Percentiles rank a stretch among this genome's conserved stretches.
These are phyloP conservation scores for Drosophila repletoides DNA, from an alignment of 1,140 invertebrate species.

Conservation along the genomic window DNA sequence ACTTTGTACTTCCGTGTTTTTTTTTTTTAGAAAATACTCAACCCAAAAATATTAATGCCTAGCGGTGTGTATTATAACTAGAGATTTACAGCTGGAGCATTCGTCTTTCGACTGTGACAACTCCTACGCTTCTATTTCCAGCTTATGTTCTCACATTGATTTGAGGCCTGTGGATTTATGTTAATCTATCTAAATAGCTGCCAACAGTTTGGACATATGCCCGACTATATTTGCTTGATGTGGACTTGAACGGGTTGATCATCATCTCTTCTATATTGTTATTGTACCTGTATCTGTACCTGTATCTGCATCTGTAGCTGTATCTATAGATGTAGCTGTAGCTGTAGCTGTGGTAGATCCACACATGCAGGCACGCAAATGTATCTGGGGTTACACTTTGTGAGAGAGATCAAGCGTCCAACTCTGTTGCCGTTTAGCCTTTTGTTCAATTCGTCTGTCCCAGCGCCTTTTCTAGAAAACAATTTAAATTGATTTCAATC, in stretches of 20 bases:
- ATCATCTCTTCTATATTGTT: constrained; percentile 11
- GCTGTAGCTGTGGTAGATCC: constrained; percentile 12
- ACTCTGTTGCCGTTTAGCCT: constrained; percentile 32
- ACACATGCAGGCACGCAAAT: constrained; percentile 43
- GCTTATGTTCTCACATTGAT: constrained; percentile 63
- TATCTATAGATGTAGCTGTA: neutral
- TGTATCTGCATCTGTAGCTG: neutral
- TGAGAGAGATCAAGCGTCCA: constrained; percentile 30
- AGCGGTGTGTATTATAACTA: constrained; percentile 29
- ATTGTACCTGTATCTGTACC: neutral
- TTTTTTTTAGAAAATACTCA: neutral
- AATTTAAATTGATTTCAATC: constrained; percentile 81
- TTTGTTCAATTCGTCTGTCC: constrained; percentile 47
- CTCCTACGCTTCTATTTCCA: constrained; percentile 41
- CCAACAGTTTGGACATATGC: constrained; percentile 67
- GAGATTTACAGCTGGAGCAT: constrained; percentile 5
- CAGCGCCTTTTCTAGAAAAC: constrained; percentile 72
- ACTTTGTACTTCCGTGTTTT: neutral
- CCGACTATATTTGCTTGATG: constrained; percentile 66
- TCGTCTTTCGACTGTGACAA: constrained; percentile 16
- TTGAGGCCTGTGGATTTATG: constrained; percentile 57
- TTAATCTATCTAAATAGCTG: constrained; percentile 78
- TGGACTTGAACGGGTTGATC: constrained; percentile 47
- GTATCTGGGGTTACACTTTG: constrained; percentile 57
- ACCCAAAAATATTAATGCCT: constrained; percentile 1